Evolutionary conservation across 2,113 vertebrate species (phyloP).

Genomic region (Electrona antarctica): DNA sequence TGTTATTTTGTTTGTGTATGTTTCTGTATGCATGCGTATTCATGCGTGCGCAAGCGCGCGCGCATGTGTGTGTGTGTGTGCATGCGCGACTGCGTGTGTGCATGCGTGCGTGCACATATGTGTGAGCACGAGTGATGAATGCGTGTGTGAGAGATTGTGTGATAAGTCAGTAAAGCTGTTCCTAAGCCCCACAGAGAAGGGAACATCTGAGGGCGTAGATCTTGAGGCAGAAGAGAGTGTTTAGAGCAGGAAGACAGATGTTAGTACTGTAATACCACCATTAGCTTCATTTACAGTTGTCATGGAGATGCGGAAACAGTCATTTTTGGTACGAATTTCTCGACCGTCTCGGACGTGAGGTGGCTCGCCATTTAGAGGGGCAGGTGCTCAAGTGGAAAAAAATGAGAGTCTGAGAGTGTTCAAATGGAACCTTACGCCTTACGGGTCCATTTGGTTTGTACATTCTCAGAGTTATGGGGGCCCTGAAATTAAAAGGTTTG

Average conservation of each 20-base stretch:
- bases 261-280: slow-evolving; percentile 59
- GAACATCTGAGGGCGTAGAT: slow-evolving; percentile 61
- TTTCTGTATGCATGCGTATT: neutral
- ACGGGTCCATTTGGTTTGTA: too few species aligned
- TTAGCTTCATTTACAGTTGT: slow-evolving; percentile 59
- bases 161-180: slow-evolving; percentile 18
- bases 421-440: too few species aligned
- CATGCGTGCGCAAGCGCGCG: neutral
- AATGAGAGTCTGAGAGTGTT: too few species aligned
- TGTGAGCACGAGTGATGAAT: too few species aligned
- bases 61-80: slow-evolving; percentile 5
- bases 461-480: too few species aligned
- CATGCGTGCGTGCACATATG: slow-evolving; percentile 22
- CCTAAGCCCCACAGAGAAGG: slow-evolving; percentile 35
- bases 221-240: slow-evolving; percentile 48
- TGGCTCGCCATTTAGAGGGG: too few species aligned
- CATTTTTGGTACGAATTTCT: slow-evolving; percentile 16
- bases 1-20: too few species aligned
- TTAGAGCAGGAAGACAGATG: slow-evolving; percentile 36
- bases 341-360: too few species aligned
- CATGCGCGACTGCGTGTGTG: slow-evolving; percentile 24
- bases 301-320: slow-evolving; percentile 59
- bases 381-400: too few species aligned
- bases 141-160: neutral
- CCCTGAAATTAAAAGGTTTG: too few species aligned